Evolutionary conservation across 2,113 vertebrate species (phyloP), one percentile per base, ranked within the genome.

Genomic region (Catharus minimus): DNA sequence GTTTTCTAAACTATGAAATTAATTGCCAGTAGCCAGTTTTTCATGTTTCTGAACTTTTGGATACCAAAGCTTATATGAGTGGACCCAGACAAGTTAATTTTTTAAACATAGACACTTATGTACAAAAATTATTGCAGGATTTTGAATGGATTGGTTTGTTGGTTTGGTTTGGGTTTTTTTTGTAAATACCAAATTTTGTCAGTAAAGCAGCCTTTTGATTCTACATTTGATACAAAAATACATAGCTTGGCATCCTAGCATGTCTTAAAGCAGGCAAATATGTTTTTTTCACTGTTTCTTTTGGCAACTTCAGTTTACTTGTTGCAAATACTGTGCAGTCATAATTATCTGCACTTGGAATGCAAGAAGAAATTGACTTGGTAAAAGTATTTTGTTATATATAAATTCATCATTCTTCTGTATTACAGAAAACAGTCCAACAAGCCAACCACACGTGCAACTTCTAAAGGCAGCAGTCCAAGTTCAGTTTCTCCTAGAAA

Each of bases 391-490:
- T 93, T 93, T 86, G 32, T 76, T 88, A 41, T 28, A 32, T 73
- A 60, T 67, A 61, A 50, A 82, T 83, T 84, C 50, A 61, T 91
- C 20, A 68, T 72, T 82, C 30, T 86, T 91, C 36, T 65, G 44
- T 90, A 11, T 96, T 95, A 88, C 96, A 98, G 98, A 94, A 98
- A 97, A 94, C 97, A 97, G 71, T 91, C 92, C 43, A 97, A 96
- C 89, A 97, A 98, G 90, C 97, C 98, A 80, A 96, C 97, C 50
- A 97, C 98, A 76, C 92, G 96, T 83, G 97, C 98, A 33, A 46
- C 97, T 73, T 97, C 97, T 81, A 98, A 98, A 94, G 92, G 96
- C 80, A 95, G 94, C 88, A 97, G 91, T 83, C 95, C 97, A 92
- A 95, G 94, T 79, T 86, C 95, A 89, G 43, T 95, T 90, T 96